Evolutionary conservation across 2,113 vertebrate species (phyloP), one percentile per base, ranked within the genome.

Genomic region (Coptodon rendalli): DNA sequence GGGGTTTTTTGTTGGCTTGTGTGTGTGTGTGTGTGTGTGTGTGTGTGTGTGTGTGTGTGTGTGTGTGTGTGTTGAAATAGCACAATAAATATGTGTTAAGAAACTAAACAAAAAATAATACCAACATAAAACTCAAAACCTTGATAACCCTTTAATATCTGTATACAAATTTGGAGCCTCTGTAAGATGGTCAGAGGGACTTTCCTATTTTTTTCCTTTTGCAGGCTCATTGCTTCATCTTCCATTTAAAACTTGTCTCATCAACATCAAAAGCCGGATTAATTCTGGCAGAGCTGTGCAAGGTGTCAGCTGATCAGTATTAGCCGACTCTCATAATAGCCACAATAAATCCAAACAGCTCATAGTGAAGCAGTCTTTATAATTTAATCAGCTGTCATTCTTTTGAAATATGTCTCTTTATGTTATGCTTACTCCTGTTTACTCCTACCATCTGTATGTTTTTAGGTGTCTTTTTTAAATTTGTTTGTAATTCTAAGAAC

Each of bases 181-280:
- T 63, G n/a, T n/a, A 80, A 66, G 43, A 76, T 48, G 17, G 24
- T 57, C 57, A 14, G 34, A 63, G 19, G 40, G 52, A 82, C 24
- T 68, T 22, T 68, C 34, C n/a, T 52, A 14, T 29, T 87, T 43
- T 63, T 82, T 85, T 81, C 19, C n/a, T 27, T 36, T 36, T 66
- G 31, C 48, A 81, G 61, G 73, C 36, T 81, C 61, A 84, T 16
- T 63, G 82, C 89, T 80, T 80, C 84, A 34, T 84, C 68, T 40
- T 81, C 59, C 45, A 82, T 88, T 61, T 48, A 81, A 86, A 56
- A 86, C 19, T 13, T 27, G 54, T 56, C 59, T 86, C 45, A 3
- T 90, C 86, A 89, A 76, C 89, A 87, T 81, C 56, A 88, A 82
- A 66, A 40, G 63, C 31, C 48, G n/a, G 73, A 92, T 89, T 80